Conservation (phyloP, 2,113 vertebrate genomes). For the Irena cyanogastra region DNA sequence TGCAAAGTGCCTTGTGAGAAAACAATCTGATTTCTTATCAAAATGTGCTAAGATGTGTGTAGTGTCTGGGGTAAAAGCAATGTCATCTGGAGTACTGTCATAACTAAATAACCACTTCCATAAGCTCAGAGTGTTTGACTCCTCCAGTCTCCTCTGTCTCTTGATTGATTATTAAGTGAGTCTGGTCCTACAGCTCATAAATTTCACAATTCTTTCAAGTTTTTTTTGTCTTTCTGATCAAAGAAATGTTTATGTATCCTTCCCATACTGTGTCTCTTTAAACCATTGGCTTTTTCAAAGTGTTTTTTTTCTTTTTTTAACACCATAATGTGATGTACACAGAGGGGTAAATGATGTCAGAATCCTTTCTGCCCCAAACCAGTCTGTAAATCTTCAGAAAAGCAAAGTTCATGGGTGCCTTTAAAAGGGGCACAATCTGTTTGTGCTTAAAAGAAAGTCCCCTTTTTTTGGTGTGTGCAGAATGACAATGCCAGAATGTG, state of each 20-base stretch:
- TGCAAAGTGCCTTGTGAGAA: neutral
- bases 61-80: neutral
- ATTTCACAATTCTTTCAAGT: conserved; percentile 28
- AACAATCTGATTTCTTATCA: neutral
- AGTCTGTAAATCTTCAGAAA: conserved; percentile 40
- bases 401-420: conserved; percentile 65
- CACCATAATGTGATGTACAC: conserved; percentile 39
- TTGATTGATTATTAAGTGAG: neutral
- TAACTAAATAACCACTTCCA: neutral
- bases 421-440: conserved; percentile 66
- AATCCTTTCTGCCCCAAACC: conserved; percentile 38
- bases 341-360: neutral
- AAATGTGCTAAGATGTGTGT: neutral
- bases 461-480: conserved; percentile 6
- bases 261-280: neutral
- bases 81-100: neutral
- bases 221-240: conserved; percentile 23
- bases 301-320: neutral
- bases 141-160: neutral
- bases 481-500: conserved; percentile 74
- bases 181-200: neutral
- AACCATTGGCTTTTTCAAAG: neutral
- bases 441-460: conserved; percentile 62
- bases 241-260: conserved; percentile 24
- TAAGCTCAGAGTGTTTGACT: neutral